Base-by-base conservation (phyloP, 2,888 invertebrate genomes). In the Tetragnatha montana region DNA sequence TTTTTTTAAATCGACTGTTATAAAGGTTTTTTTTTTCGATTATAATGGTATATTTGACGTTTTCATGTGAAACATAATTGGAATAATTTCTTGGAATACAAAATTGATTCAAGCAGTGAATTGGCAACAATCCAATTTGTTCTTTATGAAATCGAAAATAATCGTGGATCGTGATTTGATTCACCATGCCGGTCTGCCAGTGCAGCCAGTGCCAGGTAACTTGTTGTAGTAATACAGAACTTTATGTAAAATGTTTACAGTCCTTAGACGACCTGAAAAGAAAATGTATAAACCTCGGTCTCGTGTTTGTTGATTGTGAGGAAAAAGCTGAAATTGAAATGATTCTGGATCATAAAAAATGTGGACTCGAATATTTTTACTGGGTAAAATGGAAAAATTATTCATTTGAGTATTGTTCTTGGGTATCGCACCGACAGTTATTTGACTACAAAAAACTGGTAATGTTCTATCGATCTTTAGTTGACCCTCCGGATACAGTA, bases 361-460 rank as follows among this genome's bases (percentile, higher is more conserved):
- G 94, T 60, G 60, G 4, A 7, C 50, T 69, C 93, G 93, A 86
- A 95, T 95, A 92, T 94, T 91, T 89, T 12, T 98, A 97, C 93
- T 94, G 95, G 78, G 96, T 98, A 3, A 98, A 98, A 94, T 98
- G 98, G 98, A 95, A 96, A 93, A 96, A 96, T 75, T 98, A 96
- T 95, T 94, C 95, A 14, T 93, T 94, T n/a, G 94, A 95, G 80
- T 94, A 95, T 91, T 97, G 97, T 92, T 97, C 97, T 0, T 98
- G 98, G 98, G 98, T 98, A 93, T 97, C 97, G 0, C 93, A 95
- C 70, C 94, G 95, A 47, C 96, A 98, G 93, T 94, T 98, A n/a
- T 82, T 17, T 60, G 79, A 49, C 0, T 91, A 75, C 19, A 14
- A 22, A 17, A 69, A 80, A n/a, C 21, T 88, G 22, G 76, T 91